Base-by-base conservation (phyloP, 37 sponge, comb jelly and placozoan genomes). In the Axinella damicornis region DNA sequence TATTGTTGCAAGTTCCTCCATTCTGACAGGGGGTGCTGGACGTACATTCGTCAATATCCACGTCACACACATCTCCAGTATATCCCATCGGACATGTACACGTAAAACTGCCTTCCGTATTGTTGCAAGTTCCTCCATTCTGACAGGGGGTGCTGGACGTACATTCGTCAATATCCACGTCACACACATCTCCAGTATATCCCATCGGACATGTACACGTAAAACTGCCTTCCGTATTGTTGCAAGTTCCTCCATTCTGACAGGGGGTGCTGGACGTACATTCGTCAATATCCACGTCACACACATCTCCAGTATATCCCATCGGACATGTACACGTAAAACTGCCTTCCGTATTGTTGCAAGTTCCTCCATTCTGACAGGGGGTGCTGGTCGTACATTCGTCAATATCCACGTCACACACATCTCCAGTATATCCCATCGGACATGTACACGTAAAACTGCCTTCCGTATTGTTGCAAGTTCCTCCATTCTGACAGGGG, bases 221-320 rank as follows among this genome's bases (percentile, higher is more conserved):
- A 57, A 69, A 78, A 19, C 30, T 35, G 58, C 53, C 63, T 2
- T 77, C 53, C 17, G 41, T 79, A 25, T 73, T 53, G 4, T 31
- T 19, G 12, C 32, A 32, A 12, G 74, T 54, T 41, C 34, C 55
- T 58, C 85, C 86, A 21, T 88, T 76, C 2, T 66, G 19, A 65
- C 82, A 81, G 0, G 83, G 83, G 63, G 67, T 32, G 15, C 36
- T 31, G 40, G 21, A 35, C 41, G 82, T 85, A 32, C 94, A 93
- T 27, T 90, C 91, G 30, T 90, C 80, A 53, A 68, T 67, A 20
- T 80, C 69, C 14, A 57, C 0, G 12, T 79, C 80, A 36, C 90
- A 90, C 6, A 76, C 34, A 6, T 15, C 12, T 40, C 94, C 95
- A 55, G 81, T 87, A 55, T 62, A 90, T 11, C 90, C 90, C 40